Percentiles rank a stretch among this genome's conserved stretches.
Evolutionary conservation across 1,140 invertebrate genomes (phyloP).

Genomic region (Onthophagus taurus): DNA sequence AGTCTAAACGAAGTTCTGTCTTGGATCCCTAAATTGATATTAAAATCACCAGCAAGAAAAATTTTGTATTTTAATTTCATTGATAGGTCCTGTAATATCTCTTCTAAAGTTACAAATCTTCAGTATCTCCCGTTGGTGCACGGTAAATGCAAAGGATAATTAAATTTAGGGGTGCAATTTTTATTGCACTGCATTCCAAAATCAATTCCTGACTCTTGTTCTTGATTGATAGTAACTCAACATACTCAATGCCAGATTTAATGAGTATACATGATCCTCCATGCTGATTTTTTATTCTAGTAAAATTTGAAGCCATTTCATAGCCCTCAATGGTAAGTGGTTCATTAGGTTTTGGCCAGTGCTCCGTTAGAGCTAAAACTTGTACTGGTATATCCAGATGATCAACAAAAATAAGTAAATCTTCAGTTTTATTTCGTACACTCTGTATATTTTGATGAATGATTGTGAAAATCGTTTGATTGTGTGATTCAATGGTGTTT

Average conservation of each 20-base stretch:
- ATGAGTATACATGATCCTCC: slow-evolving; percentile 3
- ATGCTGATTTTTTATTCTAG: neutral
- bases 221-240: neutral
- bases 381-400: neutral
- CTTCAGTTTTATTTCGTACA: slow-evolving; percentile 1
- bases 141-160: neutral
- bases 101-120: neutral
- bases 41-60: slow-evolving; percentile 2
- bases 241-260: neutral
- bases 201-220: slow-evolving; percentile 2
- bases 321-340: neutral
- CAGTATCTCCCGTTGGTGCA: neutral
- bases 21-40: neutral
- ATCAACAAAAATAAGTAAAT: neutral
- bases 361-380: neutral
- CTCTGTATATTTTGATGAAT: slow-evolving; percentile 4
- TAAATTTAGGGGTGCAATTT: neutral
- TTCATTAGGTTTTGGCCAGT: slow-evolving; percentile 1
- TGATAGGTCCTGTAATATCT: slow-evolving; percentile 1
- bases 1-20: neutral
- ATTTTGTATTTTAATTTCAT: neutral
- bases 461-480: too few relatives aligned
- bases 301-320: neutral
- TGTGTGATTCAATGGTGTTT: too few relatives aligned
- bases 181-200: neutral